These are phyloP conservation scores for Drosophila setifemur DNA, from an alignment of 1,140 invertebrate genomes.

Conservation along the genomic window DNA sequence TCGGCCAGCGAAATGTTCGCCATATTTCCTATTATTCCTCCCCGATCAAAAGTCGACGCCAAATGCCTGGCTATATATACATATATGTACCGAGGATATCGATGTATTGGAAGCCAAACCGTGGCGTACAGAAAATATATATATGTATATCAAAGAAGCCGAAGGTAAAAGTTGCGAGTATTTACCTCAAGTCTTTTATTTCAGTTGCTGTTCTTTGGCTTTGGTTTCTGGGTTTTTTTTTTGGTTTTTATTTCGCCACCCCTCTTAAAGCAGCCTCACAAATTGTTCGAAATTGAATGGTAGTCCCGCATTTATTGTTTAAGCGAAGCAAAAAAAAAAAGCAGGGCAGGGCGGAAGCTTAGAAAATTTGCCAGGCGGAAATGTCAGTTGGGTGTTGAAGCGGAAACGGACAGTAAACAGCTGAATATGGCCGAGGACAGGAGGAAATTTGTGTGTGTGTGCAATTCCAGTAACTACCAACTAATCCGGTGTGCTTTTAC, in stretches of 20 bases:
- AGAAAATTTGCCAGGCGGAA: neutral
- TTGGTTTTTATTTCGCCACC: too few species aligned
- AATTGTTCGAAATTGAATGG: constrained; percentile 27
- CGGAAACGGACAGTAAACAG: constrained; percentile 6
- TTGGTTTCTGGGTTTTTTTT: too few species aligned
- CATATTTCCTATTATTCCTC: neutral
- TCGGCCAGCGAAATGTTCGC: constrained; percentile 32
- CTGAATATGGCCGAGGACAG: neutral
- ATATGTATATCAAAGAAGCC: constrained; percentile 60
- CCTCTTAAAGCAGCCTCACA: constrained; percentile 24
- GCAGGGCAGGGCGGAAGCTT: neutral
- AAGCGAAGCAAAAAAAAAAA: constrained; percentile 3
- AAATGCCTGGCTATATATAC: constrained; percentile 44
- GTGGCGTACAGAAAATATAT: constrained; percentile 42
- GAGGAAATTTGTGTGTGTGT: neutral
- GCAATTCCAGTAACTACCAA: neutral
- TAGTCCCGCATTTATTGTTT: constrained; percentile 33
- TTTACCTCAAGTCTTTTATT: constrained; percentile 10
- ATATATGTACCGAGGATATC: too few species aligned
- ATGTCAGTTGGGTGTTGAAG: constrained; percentile 20
- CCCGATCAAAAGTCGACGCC: constrained; percentile 68
- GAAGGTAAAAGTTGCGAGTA: constrained; percentile 11
- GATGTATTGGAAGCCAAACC: constrained; percentile 10
- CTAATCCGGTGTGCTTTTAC: neutral
- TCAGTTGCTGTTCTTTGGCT: too few species aligned